These are phyloP conservation scores for Tribolium madens DNA, from an alignment of 1,140 invertebrate genomes.

Conservation along the genomic window DNA sequence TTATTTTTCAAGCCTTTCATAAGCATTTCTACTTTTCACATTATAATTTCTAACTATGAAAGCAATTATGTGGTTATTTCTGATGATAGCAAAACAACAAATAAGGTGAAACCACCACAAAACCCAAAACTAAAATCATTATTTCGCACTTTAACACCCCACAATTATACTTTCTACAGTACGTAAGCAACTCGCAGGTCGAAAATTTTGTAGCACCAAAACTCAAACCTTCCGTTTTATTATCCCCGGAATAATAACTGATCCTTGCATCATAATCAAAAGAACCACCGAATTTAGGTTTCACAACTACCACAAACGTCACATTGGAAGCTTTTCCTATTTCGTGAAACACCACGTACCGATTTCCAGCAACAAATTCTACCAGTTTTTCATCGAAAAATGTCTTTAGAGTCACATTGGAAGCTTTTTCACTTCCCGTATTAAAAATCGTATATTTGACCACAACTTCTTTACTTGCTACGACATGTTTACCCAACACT, in stretches of 20 bases:
- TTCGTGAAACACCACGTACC: not conserved
- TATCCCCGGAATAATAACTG: not conserved
- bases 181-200: not conserved
- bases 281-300: not conserved
- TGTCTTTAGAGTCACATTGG: not conserved
- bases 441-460: conserved; percentile 1
- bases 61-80: no score
- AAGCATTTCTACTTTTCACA: no score
- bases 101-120: not conserved
- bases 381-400: not conserved
- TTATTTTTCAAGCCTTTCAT: no score
- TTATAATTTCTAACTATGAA: no score
- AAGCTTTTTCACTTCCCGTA: not conserved
- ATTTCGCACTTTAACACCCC: not conserved
- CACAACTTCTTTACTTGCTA: not conserved
- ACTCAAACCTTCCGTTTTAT: not conserved
- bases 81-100: not conserved
- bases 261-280: not conserved
- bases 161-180: not conserved
- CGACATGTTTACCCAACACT: not conserved
- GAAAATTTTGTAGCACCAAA: not conserved
- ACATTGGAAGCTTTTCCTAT: not conserved
- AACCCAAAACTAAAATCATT: not conserved
- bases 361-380: not conserved
- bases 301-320: not conserved